Evolutionary conservation across 1,140 invertebrate genomes (phyloP).

Genomic region (Daktulosphaira vitifoliae): DNA sequence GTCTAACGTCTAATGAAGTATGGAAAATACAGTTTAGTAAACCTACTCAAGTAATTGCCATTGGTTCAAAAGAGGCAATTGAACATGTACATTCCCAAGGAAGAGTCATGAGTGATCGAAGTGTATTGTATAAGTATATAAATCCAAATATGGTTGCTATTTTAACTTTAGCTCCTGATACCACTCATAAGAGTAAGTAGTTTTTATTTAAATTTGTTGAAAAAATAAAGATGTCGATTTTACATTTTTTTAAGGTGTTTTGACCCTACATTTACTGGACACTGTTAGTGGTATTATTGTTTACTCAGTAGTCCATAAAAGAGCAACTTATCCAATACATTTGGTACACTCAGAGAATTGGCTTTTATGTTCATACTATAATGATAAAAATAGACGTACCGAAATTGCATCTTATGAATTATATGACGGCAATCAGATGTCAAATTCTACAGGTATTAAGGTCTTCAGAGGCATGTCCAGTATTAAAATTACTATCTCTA

Average conservation of each 20-base stretch:
- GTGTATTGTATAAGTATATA: conserved; percentile 95
- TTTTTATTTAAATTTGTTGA: too few relatives aligned
- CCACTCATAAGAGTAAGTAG: conserved; percentile 51
- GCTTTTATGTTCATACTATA: conserved; percentile 90
- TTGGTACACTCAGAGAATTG: conserved; percentile 96
- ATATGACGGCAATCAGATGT: conserved; percentile 84
- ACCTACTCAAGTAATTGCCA: conserved; percentile 50
- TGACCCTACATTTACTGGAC: conserved; percentile 82
- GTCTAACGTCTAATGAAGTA: conserved; percentile 37
- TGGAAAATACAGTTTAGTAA: conserved; percentile 68
- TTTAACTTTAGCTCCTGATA: conserved; percentile 67
- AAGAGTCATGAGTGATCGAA: conserved; percentile 85
- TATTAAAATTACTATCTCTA: neutral
- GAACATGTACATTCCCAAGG: conserved; percentile 95
- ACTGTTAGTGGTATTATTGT: conserved; percentile 74
- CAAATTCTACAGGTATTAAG: conserved; percentile 66
- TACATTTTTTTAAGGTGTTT: conserved; percentile 49
- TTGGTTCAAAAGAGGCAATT: conserved; percentile 59
- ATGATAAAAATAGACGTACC: conserved; percentile 81
- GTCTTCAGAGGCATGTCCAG: conserved; percentile 1
- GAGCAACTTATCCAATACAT: conserved; percentile 71
- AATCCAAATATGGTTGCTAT: conserved; percentile 94
- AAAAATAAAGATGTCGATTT: conserved; percentile 12
- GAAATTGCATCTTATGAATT: conserved; percentile 90
- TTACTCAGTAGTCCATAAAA: conserved; percentile 65